A percentile compares a stretch with the other conserved stretches of the same genome.
Conservation (phyloP, 2,888 invertebrate species). For the Trichacis sp. region DNA sequence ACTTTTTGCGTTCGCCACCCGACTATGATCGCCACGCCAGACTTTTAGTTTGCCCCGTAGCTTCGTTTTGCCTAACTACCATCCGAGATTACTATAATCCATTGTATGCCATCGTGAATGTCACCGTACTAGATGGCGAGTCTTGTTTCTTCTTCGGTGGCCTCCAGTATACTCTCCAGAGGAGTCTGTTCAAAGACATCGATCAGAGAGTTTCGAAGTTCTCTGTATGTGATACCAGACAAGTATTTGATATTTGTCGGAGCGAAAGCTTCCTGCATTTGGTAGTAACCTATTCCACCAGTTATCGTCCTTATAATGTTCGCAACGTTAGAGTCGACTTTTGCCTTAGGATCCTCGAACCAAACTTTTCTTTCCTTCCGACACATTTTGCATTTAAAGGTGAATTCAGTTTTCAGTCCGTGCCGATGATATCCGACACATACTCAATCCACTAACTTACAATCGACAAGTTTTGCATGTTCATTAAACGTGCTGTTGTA, state of each 20-base stretch:
- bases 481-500: too few species aligned
- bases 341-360: too few species aligned
- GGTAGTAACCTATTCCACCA: constrained; percentile 4
- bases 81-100: background rate
- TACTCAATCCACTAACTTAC: too few species aligned
- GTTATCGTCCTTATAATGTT: constrained; percentile 7
- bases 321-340: background rate
- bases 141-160: background rate
- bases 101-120: background rate
- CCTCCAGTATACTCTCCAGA: background rate
- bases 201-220: background rate
- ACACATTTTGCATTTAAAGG: too few species aligned
- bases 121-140: too few species aligned
- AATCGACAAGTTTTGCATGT: too few species aligned
- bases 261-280: constrained; percentile 9
- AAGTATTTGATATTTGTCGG: constrained; percentile 5
- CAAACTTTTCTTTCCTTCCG: too few species aligned
- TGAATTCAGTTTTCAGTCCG: too few species aligned
- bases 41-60: background rate
- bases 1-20: background rate
- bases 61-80: background rate
- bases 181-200: background rate
- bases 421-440: too few species aligned
- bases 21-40: background rate
- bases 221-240: background rate